phyloP scores from a whole-genome alignment of 2,113 vertebrate genomes.

The Dendropsophus ebraccatus region DNA sequence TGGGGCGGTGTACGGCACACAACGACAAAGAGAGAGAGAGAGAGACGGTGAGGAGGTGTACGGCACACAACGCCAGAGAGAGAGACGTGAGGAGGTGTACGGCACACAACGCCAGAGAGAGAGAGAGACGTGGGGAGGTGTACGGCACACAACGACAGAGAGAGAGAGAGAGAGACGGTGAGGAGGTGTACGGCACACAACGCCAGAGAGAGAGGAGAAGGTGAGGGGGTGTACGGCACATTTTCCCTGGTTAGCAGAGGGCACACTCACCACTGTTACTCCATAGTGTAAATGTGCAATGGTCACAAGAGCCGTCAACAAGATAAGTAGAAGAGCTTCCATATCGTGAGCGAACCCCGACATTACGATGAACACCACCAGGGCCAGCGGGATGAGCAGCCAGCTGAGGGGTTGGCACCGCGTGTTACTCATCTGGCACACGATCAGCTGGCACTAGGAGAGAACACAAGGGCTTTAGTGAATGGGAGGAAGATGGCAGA shows the following conservation, averaged over 20 bases:
- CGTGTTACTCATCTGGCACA: constrained; percentile 97
- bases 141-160: no score
- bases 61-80: no score
- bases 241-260: neutral
- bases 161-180: no score
- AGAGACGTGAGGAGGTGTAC: no score
- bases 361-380: constrained; percentile 74
- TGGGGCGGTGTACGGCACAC: no score
- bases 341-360: constrained; percentile 63
- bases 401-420: constrained; percentile 89
- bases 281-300: constrained; percentile 93
- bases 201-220: no score
- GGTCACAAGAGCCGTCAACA: constrained; percentile 79
- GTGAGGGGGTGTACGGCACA: no score
- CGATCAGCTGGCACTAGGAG: constrained; percentile 92
- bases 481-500: neutral
- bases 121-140: no score
- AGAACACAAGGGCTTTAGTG: accelerated
- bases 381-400: constrained; percentile 85
- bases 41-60: no score
- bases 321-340: constrained; percentile 79
- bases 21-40: no score
- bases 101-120: no score
- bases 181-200: no score
- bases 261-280: constrained; percentile 86